Conservation (phyloP, 2,888 invertebrate species). For the Synanthedon tipuliformis region DNA sequence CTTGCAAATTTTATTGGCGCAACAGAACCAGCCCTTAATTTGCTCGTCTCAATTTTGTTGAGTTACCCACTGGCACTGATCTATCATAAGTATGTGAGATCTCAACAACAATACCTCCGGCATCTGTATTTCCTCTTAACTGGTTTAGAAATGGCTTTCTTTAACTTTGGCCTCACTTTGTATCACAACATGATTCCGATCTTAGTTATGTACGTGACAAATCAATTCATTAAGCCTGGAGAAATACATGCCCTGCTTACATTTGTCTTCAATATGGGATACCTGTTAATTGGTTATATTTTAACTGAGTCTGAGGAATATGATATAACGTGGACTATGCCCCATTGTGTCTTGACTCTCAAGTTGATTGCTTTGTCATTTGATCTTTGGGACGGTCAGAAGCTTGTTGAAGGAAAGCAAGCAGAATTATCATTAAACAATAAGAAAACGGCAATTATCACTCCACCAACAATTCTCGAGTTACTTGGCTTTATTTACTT, state of each 20-base stretch:
- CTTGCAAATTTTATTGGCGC: neutral
- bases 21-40: neutral
- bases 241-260: conserved; percentile 74
- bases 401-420: conserved; percentile 46
- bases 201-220: conserved; percentile 76
- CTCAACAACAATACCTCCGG: conserved; percentile 38
- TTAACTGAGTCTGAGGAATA: conserved; percentile 86
- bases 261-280: conserved; percentile 85
- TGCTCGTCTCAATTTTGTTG: neutral
- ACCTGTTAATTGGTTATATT: conserved; percentile 82
- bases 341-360: conserved; percentile 93
- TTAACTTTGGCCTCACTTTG: conserved; percentile 85
- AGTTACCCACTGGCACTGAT: neutral
- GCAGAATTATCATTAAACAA: conserved; percentile 76
- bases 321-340: conserved; percentile 98
- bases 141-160: conserved; percentile 82
- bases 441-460: conserved; percentile 74
- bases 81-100: neutral
- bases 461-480: conserved; percentile 80
- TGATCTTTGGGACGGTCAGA: conserved; percentile 83
- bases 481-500: conserved; percentile 86
- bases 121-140: conserved; percentile 79
- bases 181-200: conserved; percentile 83
- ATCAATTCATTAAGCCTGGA: conserved; percentile 75
- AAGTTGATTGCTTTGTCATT: conserved; percentile 89